phyloP scores from a whole-genome alignment of 1,140 invertebrate species.

The Ips typographus region DNA sequence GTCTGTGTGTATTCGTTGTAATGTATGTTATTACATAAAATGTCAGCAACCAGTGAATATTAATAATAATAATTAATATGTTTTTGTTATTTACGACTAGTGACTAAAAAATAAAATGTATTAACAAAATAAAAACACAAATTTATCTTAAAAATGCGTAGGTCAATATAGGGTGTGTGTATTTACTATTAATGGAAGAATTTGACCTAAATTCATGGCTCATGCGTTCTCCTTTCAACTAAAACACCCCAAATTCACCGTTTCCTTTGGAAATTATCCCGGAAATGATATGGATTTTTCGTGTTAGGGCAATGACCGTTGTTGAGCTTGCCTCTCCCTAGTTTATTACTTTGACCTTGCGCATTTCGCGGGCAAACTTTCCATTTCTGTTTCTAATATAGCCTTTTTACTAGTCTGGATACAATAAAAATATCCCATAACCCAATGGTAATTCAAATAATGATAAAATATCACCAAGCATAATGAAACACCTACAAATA shows the following conservation, averaged over 20 bases:
- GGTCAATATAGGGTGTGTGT: background rate
- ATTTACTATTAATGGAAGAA: background rate
- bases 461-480: background rate
- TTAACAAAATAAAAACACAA: background rate
- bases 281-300: slow-evolving; percentile 4
- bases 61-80: background rate
- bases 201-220: background rate
- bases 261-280: background rate
- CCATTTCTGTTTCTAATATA: background rate
- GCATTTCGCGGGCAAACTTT: background rate
- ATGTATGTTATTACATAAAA: too few species aligned
- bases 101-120: background rate
- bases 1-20: too few species aligned
- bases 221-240: background rate
- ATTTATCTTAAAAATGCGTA: background rate
- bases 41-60: background rate
- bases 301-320: background rate
- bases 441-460: background rate
- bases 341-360: background rate
- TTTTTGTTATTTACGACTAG: background rate
- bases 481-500: background rate
- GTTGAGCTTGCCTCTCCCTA: background rate
- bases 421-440: background rate
- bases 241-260: background rate
- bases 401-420: background rate